Conservation (phyloP, 2,888 invertebrate species). For the Chrysotoxum bicinctum region DNA sequence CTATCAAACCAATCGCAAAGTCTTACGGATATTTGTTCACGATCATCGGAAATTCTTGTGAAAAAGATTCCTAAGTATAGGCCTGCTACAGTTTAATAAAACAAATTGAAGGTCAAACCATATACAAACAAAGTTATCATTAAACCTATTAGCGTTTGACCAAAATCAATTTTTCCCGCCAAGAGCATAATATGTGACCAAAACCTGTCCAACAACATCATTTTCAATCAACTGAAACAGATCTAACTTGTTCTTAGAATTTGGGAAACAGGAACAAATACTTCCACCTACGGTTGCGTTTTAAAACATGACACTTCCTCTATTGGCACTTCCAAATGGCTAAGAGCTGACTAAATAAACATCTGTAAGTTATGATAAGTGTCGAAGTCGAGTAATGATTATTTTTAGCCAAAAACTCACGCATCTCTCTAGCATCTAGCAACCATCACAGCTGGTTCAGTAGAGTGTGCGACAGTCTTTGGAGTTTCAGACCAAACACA, state of each 20-base stretch:
- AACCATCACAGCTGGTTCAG: constrained; percentile 27
- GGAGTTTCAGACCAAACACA: constrained; percentile 25
- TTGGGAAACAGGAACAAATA: constrained; percentile 35
- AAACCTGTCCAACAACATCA: constrained; percentile 14
- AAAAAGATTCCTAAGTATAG: no score
- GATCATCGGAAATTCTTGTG: no score
- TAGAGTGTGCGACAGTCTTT: constrained; percentile 46
- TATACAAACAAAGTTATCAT: neutral
- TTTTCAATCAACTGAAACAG: constrained; percentile 1
- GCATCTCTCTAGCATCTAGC: constrained; percentile 1
- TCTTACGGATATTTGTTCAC: no score
- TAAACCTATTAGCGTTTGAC: neutral
- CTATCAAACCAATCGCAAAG: no score
- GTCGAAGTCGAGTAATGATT: constrained; percentile 44
- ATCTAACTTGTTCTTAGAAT: constrained; percentile 1
- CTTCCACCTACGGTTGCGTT: constrained; percentile 30
- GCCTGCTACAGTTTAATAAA: neutral
- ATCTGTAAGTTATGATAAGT: constrained; percentile 34
- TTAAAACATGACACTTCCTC: constrained; percentile 47
- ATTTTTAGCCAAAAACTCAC: constrained; percentile 55
- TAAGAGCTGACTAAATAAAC: constrained; percentile 35
- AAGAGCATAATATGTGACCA: neutral
- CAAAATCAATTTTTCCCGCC: neutral
- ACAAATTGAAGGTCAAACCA: neutral
- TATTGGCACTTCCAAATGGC: constrained; percentile 48